Evolutionary conservation across 2,797 vertebrate genomes (phyloP).

Genomic region (Gambelia wislizenii): DNA sequence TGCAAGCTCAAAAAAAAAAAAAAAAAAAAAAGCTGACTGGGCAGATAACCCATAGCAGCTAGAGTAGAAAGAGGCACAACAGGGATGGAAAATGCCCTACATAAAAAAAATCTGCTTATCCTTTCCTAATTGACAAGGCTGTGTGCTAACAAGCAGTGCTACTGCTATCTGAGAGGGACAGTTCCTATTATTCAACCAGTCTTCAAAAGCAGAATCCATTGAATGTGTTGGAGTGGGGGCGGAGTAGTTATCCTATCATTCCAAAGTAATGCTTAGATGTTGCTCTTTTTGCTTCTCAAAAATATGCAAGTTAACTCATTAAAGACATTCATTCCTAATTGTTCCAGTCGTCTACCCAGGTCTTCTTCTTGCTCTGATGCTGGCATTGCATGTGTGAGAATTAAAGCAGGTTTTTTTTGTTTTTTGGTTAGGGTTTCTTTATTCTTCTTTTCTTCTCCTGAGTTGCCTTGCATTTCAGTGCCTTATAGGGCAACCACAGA

Average conservation of each 20-base stretch:
- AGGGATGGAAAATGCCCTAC: constrained; percentile 32
- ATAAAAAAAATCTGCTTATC: constrained; percentile 14
- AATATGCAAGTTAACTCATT: neutral
- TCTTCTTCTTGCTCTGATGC: neutral
- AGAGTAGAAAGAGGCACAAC: constrained; percentile 39
- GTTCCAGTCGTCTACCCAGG: constrained; percentile 41
- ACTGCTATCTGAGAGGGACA: neutral
- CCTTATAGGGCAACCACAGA: constrained; percentile 72
- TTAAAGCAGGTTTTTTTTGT: neutral
- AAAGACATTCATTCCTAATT: constrained; percentile 24
- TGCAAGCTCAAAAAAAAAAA: neutral
- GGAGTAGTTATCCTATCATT: constrained; percentile 17
- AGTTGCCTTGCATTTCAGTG: constrained; percentile 55
- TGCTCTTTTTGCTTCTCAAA: neutral
- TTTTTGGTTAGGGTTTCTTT: constrained; percentile 11
- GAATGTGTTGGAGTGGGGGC: constrained; percentile 29
- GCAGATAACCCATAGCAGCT: constrained; percentile 28
- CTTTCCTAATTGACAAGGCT: constrained; percentile 34
- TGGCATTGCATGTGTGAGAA: constrained; percentile 21
- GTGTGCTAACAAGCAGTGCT: constrained; percentile 13
- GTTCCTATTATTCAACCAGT: neutral
- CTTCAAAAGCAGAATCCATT: constrained; percentile 19
- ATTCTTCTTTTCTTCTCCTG: constrained; percentile 24
- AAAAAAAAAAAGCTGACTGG: constrained; percentile 26
- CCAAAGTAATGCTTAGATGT: constrained; percentile 2